Base-by-base conservation (phyloP, 2,888 invertebrate species). In the Pterostichus madidus region DNA sequence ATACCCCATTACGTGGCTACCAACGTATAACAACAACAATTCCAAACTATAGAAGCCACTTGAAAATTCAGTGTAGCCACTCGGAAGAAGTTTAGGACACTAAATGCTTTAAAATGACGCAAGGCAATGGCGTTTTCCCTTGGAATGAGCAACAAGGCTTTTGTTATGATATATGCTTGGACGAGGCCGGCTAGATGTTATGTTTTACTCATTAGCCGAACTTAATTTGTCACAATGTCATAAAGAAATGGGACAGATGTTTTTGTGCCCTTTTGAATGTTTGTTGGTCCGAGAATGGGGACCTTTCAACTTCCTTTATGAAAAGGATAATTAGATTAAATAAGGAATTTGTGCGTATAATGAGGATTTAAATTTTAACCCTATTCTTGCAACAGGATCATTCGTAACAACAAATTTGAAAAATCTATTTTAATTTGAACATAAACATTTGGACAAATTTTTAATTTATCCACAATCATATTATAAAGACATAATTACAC, bases 191-290 rank as follows among this genome's bases (percentile, higher is more conserved):
- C 5, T 39, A 13, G 6, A 56, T 17, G 68, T 44, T 17, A 71
- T 71, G 68, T 71, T 71, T 71, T 71, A 39, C 24, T 71, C 68
- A 71, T 71, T 71, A 71, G 15, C 44, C 7, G 44, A 71, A 71
- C 68, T 71, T 71, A 71, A 68, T 68, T 68, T 68, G 64, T 68
- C 64, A 68, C 64, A 68, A 44, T 71, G 68, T 71, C 68, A 71
- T 71, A 44, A 71, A 71, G 68, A 71, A 71, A 71, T 39, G 44
- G 68, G 15, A 13, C 17, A 15, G 17, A 71, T 44, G 68, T 71
- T 71, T 71, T 71, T 71, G 68, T 39, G 68, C 49, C 49, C 13
- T n/a, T 49, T n/a, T 10, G 49, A 49, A 49, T 49, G 49, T 49
- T 11, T 49, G 13, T n/a, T 10, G 1, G 13, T 1, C 13, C 7